These are phyloP conservation scores for Serinus canaria DNA, from an alignment of 2,113 vertebrate species.

Conservation along the genomic window DNA sequence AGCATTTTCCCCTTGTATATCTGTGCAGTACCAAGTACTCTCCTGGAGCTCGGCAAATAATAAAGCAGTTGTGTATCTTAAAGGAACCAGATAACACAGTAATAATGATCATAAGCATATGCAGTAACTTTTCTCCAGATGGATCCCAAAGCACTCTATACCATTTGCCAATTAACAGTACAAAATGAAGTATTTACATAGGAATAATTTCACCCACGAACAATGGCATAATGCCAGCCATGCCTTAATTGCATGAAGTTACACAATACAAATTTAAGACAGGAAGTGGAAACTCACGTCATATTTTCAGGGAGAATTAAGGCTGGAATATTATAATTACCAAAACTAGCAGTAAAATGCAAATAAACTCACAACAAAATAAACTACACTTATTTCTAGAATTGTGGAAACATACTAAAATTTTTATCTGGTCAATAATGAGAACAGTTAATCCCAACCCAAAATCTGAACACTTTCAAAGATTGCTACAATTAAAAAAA, in stretches of 20 bases:
- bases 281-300: conserved; percentile 45
- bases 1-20: neutral
- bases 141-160: conserved; percentile 56
- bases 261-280: conserved; percentile 47
- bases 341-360: neutral
- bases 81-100: conserved; percentile 24
- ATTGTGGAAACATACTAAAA: neutral
- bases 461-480: neutral
- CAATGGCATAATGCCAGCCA: conserved; percentile 46
- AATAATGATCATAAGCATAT: conserved; percentile 50
- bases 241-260: conserved; percentile 52
- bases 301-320: conserved; percentile 18
- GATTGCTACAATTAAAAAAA: neutral
- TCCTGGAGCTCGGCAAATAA: neutral
- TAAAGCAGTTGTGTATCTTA: conserved; percentile 34
- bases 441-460: neutral
- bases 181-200: conserved; percentile 57
- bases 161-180: conserved; percentile 62
- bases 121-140: conserved; percentile 61
- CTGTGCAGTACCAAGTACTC: neutral
- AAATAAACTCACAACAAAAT: neutral
- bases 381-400: neutral
- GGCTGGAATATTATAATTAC: neutral
- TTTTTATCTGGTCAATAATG: neutral
- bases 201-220: conserved; percentile 60